phyloP scores from a whole-genome alignment of 2,797 vertebrate species.

The Sebastes steindachneri region DNA sequence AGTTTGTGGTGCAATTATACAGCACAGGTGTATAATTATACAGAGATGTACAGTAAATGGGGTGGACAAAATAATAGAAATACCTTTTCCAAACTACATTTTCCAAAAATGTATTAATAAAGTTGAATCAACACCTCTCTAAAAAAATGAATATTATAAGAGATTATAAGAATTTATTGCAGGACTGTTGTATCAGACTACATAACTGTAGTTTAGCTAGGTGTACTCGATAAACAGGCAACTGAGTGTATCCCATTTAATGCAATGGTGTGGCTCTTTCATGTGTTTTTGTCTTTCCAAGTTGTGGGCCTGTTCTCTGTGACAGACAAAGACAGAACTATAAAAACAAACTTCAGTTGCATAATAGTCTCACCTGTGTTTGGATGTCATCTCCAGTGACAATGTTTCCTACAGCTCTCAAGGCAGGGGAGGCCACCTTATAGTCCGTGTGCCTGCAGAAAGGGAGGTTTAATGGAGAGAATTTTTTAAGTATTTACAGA shows the following conservation, averaged over 20 bases:
- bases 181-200: not conserved
- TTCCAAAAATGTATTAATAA: no score
- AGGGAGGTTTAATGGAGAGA: not conserved
- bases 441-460: slow-evolving; percentile 94
- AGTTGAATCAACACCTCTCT: not conserved
- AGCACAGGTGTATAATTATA: no score
- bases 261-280: not conserved
- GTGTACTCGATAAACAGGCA: not conserved
- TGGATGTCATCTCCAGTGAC: slow-evolving; percentile 99
- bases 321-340: not conserved
- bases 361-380: slow-evolving; percentile 89
- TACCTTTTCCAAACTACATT: no score
- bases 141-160: not conserved
- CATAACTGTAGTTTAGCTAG: not conserved
- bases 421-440: slow-evolving; percentile 96
- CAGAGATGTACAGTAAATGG: no score
- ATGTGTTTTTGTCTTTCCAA: not conserved
- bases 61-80: no score
- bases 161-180: not conserved
- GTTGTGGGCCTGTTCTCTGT: not conserved
- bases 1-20: no score
- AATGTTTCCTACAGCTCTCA: slow-evolving; percentile 97
- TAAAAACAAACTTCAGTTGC: not conserved
- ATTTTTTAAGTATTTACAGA: not conserved
- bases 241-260: no score